These are phyloP conservation scores for Synergus japonicus DNA, from an alignment of 2,888 invertebrate species.

Conservation along the genomic window DNA sequence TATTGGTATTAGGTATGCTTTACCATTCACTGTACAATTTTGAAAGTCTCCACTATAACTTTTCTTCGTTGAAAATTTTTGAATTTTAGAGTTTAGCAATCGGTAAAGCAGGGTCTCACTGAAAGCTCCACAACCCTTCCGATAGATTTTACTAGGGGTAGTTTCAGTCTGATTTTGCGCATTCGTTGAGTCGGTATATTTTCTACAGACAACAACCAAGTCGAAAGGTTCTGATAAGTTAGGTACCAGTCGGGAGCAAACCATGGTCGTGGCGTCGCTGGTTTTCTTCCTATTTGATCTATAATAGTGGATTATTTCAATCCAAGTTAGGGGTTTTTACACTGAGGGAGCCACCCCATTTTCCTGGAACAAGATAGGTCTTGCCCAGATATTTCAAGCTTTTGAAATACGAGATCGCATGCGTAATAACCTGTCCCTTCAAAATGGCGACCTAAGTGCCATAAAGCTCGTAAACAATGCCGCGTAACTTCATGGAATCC, in stretches of 20 bases:
- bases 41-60: too few relatives aligned
- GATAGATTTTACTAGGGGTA: neutral
- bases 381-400: conserved; percentile 25
- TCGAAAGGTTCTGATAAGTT: conserved; percentile 38
- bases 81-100: neutral
- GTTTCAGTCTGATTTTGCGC: conserved; percentile 50
- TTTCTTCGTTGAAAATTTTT: neutral
- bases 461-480: conserved; percentile 62
- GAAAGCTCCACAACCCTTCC: neutral
- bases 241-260: conserved; percentile 48
- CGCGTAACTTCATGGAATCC: conserved; percentile 46
- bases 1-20: too few relatives aligned
- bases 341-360: conserved; percentile 46
- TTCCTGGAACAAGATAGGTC: conserved; percentile 25
- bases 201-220: conserved; percentile 18
- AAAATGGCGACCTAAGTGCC: conserved; percentile 63
- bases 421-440: conserved; percentile 44
- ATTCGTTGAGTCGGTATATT: conserved; percentile 31
- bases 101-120: neutral
- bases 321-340: neutral
- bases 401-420: conserved; percentile 42
- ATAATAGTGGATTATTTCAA: neutral
- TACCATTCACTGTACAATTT: too few relatives aligned
- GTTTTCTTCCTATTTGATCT: conserved; percentile 17
- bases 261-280: conserved; percentile 45